phyloP scores from a whole-genome alignment of 2,888 invertebrate genomes.

The Carpatolechia fugitivella region DNA sequence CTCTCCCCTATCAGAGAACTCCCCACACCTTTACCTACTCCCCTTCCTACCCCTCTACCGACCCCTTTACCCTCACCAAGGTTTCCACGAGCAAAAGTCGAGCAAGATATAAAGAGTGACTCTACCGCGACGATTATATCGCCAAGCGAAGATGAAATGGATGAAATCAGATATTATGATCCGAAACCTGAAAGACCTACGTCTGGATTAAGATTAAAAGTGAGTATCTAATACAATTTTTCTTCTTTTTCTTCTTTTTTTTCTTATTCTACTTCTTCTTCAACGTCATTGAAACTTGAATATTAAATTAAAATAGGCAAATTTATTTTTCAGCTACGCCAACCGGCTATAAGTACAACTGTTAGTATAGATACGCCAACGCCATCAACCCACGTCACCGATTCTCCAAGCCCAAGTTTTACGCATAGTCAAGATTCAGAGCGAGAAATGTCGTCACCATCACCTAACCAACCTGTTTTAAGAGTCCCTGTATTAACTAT shows the following conservation, averaged over 20 bases:
- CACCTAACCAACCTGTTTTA: conserved; percentile 70
- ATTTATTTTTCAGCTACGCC: conserved; percentile 70
- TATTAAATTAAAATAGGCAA: no score
- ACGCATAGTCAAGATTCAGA: conserved; percentile 73
- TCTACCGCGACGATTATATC: conserved; percentile 50
- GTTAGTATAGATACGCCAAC: conserved; percentile 67
- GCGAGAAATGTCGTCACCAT: conserved; percentile 63
- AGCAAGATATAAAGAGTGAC: conserved; percentile 50
- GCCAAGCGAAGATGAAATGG: conserved; percentile 69
- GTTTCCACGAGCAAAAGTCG: conserved; percentile 63
- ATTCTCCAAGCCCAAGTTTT: conserved; percentile 68
- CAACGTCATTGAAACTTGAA: no score
- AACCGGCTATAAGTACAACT: conserved; percentile 65
- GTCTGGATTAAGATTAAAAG: conserved; percentile 60
- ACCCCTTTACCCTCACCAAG: conserved; percentile 81
- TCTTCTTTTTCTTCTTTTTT: no score
- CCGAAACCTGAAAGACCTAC: conserved; percentile 51
- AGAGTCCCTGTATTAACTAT: conserved; percentile 83
- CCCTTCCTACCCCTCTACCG: conserved; percentile 83
- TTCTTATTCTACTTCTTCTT: no score
- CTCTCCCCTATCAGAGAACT: conserved; percentile 89
- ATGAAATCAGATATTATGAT: conserved; percentile 56
- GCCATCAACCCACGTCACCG: conserved; percentile 68
- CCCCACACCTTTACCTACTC: conserved; percentile 81
- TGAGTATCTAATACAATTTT: conserved; percentile 27